Conservation (phyloP, 2,797 vertebrate species). For the Melanitta fusca region DNA sequence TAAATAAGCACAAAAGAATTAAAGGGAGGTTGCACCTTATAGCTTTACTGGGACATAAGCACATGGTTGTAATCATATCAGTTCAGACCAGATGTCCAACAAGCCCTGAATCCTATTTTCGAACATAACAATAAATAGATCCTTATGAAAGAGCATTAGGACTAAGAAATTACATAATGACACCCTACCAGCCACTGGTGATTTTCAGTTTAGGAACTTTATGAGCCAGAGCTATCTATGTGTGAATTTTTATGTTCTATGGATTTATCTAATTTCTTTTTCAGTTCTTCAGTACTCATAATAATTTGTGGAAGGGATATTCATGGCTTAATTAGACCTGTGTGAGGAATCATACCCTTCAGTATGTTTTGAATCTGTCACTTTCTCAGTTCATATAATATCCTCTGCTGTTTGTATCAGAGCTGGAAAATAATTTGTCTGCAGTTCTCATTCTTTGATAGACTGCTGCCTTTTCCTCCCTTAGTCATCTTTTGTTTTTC, state of each 20-base stretch:
- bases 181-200: neutral
- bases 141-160: neutral
- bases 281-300: neutral
- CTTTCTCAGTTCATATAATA: neutral
- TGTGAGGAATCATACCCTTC: neutral
- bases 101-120: neutral
- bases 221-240: neutral
- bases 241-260: neutral
- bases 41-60: neutral
- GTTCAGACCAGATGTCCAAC: neutral
- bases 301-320: neutral
- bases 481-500: neutral
- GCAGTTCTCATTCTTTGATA: neutral
- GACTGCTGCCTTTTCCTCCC: neutral
- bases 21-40: neutral
- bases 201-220: neutral
- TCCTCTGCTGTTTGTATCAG: neutral
- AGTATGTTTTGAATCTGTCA: neutral
- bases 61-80: neutral
- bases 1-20: neutral
- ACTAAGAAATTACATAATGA: neutral
- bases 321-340: neutral
- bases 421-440: neutral
- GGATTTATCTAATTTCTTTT: neutral
- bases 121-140: neutral